Conservation (phyloP, 1,140 invertebrate species). For the Diuraphis noxia region DNA sequence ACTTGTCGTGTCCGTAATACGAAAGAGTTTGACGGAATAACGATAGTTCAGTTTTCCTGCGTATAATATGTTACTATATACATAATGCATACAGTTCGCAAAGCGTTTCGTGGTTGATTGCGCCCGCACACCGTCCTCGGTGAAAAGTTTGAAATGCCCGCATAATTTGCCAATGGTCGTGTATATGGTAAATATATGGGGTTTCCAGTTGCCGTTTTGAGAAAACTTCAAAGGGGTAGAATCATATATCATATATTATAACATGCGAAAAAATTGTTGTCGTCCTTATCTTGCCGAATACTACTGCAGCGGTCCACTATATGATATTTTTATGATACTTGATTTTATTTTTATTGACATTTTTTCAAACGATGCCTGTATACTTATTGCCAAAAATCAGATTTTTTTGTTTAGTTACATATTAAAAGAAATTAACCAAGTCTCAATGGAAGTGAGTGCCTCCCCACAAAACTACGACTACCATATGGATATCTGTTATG, state of each 20-base stretch:
- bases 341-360: not conserved
- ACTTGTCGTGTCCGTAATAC: not conserved
- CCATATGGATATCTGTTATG: too few relatives aligned
- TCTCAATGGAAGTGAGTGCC: too few relatives aligned
- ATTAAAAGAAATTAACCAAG: too few relatives aligned
- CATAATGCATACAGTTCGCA: not conserved
- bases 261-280: not conserved
- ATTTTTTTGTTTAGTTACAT: not conserved
- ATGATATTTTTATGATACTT: too few relatives aligned
- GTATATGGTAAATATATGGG: not conserved
- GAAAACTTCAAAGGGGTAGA: not conserved
- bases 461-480: too few relatives aligned
- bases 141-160: not conserved
- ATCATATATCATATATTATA: too few relatives aligned
- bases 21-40: not conserved
- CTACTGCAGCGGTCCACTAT: not conserved
- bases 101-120: not conserved
- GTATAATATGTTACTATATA: not conserved
- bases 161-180: not conserved
- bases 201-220: not conserved
- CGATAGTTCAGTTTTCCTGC: not conserved
- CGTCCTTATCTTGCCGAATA: not conserved
- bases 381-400: not conserved
- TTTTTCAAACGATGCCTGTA: not conserved
- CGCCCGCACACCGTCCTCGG: too few relatives aligned